These are phyloP conservation scores for Patella depressa DNA, from an alignment of 2,888 invertebrate genomes.

Conservation along the genomic window DNA sequence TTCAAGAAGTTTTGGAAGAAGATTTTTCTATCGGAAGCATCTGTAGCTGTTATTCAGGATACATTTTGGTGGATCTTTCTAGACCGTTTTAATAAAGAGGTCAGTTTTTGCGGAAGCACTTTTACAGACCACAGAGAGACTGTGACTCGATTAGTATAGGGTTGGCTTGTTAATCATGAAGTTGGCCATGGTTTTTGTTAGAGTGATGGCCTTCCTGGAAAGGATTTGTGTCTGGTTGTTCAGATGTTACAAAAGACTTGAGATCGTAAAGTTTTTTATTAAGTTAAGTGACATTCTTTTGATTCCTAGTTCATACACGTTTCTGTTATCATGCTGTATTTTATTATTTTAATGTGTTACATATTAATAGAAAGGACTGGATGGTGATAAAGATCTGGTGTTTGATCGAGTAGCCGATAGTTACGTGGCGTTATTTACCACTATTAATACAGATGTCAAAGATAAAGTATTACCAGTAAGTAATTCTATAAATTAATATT, in stretches of 20 bases:
- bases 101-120: slow-evolving; percentile 13
- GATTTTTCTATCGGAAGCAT: slow-evolving; percentile 69
- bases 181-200: too few relatives aligned
- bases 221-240: too few relatives aligned
- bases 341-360: not conserved
- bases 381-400: slow-evolving; percentile 58
- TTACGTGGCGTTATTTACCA: slow-evolving; percentile 68
- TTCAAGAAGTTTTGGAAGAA: slow-evolving; percentile 71
- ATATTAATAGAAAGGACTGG: slow-evolving; percentile 43
- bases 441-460: slow-evolving; percentile 68
- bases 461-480: slow-evolving; percentile 68
- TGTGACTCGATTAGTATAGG: too few relatives aligned
- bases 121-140: too few relatives aligned
- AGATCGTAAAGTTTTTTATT: too few relatives aligned
- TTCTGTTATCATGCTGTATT: too few relatives aligned
- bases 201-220: too few relatives aligned
- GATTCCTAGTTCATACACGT: too few relatives aligned
- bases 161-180: too few relatives aligned
- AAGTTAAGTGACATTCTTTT: too few relatives aligned
- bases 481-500: slow-evolving; percentile 2
- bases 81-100: slow-evolving; percentile 50
- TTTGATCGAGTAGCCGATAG: slow-evolving; percentile 70
- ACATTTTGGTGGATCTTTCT: slow-evolving; percentile 70
- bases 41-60: slow-evolving; percentile 69
- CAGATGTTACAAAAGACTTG: too few relatives aligned